A percentile compares a stretch with the other conserved stretches of the same genome.
phyloP scores from a whole-genome alignment of 2,888 invertebrate genomes.

The Cerceris rybyensis region DNA sequence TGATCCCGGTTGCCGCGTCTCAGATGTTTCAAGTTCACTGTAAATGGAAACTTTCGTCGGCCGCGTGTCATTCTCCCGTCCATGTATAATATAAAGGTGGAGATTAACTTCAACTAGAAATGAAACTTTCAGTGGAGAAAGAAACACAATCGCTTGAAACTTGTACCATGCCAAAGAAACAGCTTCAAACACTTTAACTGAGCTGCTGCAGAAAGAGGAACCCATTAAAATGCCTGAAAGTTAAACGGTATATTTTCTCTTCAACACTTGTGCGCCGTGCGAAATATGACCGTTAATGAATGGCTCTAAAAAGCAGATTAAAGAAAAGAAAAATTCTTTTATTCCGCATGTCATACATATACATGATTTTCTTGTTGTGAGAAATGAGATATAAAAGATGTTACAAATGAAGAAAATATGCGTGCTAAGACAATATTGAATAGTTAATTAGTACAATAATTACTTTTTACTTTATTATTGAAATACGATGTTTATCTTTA shows the following conservation, averaged over 20 bases:
- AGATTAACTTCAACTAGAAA: conserved; percentile 15
- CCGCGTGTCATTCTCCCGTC: neutral
- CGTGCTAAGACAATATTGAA: no score
- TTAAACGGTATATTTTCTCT: conserved; percentile 15
- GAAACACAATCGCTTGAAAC: conserved; percentile 17
- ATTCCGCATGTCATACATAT: no score
- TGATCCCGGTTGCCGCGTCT: neutral
- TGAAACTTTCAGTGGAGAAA: conserved; percentile 14
- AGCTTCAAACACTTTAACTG: conserved; percentile 26
- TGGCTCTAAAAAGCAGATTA: no score
- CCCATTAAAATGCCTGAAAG: conserved; percentile 25
- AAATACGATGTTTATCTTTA: no score
- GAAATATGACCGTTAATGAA: neutral
- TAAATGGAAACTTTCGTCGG: conserved; percentile 3
- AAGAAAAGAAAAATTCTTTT: no score
- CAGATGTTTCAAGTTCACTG: conserved; percentile 20
- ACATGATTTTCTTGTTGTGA: no score
- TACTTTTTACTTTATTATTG: no score
- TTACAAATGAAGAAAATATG: no score
- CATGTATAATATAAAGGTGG: neutral
- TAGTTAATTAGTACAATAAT: no score
- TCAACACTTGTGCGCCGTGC: neutral
- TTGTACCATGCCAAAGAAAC: conserved; percentile 14
- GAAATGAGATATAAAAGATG: no score
- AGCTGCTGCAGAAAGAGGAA: conserved; percentile 7